phyloP scores from a whole-genome alignment of 2,888 invertebrate species.

The Dexiosoma caninum region DNA sequence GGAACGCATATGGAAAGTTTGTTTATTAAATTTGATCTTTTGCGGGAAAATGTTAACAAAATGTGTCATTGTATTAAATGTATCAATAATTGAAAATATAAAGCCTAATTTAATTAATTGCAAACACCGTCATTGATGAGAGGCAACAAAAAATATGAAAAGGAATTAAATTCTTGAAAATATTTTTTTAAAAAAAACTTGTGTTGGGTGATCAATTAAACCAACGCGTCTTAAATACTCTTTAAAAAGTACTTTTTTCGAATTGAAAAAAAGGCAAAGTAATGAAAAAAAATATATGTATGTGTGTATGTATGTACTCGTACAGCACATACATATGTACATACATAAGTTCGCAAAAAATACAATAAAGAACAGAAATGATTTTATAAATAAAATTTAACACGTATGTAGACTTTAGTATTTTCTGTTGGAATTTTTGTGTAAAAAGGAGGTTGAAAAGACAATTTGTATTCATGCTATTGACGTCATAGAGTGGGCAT shows the following conservation, averaged over 20 bases:
- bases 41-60: too few relatives aligned
- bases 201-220: conserved; percentile 25
- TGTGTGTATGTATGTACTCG: background rate
- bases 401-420: conserved; percentile 18
- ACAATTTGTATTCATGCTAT: background rate
- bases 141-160: background rate
- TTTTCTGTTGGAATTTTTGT: background rate
- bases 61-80: too few relatives aligned
- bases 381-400: conserved; percentile 24
- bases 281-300: background rate
- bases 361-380: background rate
- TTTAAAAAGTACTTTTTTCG: background rate
- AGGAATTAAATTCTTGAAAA: conserved; percentile 13
- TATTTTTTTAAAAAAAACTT: background rate
- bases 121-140: background rate
- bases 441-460: background rate
- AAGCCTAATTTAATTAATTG: background rate
- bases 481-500: conserved; percentile 4
- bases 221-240: background rate
- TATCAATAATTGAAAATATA: background rate
- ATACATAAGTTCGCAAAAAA: conserved; percentile 1
- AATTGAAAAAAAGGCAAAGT: background rate
- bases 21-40: too few relatives aligned
- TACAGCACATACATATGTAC: too few relatives aligned
- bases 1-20: too few relatives aligned